Conservation (phyloP, 2,888 invertebrate species). For the Stenurella melanura region DNA sequence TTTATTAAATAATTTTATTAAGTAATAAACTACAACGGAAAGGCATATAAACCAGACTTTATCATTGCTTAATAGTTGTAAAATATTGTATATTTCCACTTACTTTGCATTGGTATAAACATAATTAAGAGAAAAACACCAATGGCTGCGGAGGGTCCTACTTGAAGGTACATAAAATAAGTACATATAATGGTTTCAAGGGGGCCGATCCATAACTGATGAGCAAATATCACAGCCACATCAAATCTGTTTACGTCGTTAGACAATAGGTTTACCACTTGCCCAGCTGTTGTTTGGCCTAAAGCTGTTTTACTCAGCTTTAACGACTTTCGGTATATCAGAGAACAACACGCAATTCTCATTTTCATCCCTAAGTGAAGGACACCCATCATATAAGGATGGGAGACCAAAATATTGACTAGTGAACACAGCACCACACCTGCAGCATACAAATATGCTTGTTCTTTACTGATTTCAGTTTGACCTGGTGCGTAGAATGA, state of each 20-base stretch:
- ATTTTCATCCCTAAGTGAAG: conserved; percentile 90
- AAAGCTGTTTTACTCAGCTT: conserved; percentile 80
- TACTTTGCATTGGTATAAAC: conserved; percentile 74
- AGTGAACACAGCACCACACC: conserved; percentile 85
- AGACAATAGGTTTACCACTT: conserved; percentile 90
- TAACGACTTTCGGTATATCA: conserved; percentile 85
- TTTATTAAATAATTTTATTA: too few relatives aligned
- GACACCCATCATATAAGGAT: conserved; percentile 94
- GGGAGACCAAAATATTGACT: conserved; percentile 80
- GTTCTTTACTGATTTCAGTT: conserved; percentile 68
- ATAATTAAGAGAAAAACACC: conserved; percentile 76
- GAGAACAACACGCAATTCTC: conserved; percentile 87
- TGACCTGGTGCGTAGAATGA: conserved; percentile 75
- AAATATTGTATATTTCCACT: conserved; percentile 46
- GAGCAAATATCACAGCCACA: conserved; percentile 85
- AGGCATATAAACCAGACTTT: too few relatives aligned
- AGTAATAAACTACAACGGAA: too few relatives aligned
- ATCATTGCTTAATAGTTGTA: too few relatives aligned
- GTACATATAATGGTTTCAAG: conserved; percentile 84
- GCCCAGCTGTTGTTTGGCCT: conserved; percentile 83
- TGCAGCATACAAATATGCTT: conserved; percentile 86
- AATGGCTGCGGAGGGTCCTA: conserved; percentile 76
- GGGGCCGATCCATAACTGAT: conserved; percentile 89
- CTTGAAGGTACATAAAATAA: conserved; percentile 82
- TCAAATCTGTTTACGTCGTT: conserved; percentile 96